A percentile compares a stretch with the other conserved stretches of the same genome.
Conservation (phyloP, 2,113 vertebrate genomes). For the Spea bombifrons region DNA sequence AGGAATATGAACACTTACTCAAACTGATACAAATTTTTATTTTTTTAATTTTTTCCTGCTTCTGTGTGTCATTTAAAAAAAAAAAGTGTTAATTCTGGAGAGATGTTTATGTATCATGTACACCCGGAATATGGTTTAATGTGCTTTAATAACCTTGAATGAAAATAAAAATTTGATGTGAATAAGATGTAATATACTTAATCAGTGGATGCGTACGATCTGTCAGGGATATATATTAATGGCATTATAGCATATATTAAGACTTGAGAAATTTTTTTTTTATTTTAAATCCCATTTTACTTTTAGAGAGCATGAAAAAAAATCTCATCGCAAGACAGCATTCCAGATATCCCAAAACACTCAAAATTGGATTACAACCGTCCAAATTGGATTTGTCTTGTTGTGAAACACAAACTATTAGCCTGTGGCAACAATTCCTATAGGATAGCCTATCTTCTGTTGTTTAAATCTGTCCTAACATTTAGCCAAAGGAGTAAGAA, state of each 20-base stretch:
- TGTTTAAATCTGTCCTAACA: background rate
- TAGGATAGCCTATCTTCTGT: background rate
- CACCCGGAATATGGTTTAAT: background rate
- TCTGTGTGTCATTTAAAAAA: constrained; percentile 2
- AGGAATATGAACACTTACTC: too few relatives aligned
- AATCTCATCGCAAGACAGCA: background rate
- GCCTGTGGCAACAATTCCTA: constrained; percentile 2
- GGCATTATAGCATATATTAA: too few relatives aligned
- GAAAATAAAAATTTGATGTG: constrained; percentile 20
- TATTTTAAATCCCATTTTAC: too few relatives aligned
- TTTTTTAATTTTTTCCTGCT: constrained; percentile 27
- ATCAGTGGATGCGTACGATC: too few relatives aligned
- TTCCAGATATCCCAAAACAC: background rate
- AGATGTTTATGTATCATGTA: constrained; percentile 6
- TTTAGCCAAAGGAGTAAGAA: constrained; percentile 1
- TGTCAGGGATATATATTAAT: too few relatives aligned
- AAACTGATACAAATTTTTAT: background rate
- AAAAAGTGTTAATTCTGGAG: constrained; percentile 21
- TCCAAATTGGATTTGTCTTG: constrained; percentile 22
- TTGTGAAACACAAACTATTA: constrained; percentile 13
- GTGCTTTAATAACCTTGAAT: constrained; percentile 14
- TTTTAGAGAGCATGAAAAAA: background rate
- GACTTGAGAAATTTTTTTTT: too few relatives aligned
- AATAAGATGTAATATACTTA: too few relatives aligned
- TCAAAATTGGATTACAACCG: constrained; percentile 22